Evolutionary conservation across 92 coral and sea anemone genomes (phyloP).

Genomic region (Chrysogorgia sp.): DNA sequence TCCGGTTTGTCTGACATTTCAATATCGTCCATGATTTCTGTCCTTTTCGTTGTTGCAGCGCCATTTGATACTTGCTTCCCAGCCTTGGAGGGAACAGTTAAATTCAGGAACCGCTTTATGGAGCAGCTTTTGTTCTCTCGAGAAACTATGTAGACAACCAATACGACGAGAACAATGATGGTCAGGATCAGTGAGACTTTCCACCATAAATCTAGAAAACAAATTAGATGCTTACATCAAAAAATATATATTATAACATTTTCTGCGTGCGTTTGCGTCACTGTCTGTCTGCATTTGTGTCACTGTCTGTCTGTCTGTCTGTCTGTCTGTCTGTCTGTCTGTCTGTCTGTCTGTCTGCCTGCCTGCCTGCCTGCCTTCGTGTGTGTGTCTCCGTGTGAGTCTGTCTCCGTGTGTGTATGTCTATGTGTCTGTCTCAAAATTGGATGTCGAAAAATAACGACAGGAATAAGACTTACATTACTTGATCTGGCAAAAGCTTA

Average conservation of each 20-base stretch:
- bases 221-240: neutral
- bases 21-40: neutral
- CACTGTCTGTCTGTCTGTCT: too few relatives aligned
- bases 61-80: too few relatives aligned
- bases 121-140: constrained; percentile 7
- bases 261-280: neutral
- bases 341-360: too few relatives aligned
- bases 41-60: too few relatives aligned
- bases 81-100: neutral
- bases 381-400: too few relatives aligned
- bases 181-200: neutral
- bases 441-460: too few relatives aligned
- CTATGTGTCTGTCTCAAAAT: too few relatives aligned
- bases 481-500: too few relatives aligned
- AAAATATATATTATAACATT: neutral
- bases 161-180: neutral
- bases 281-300: neutral
- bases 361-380: too few relatives aligned
- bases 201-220: constrained; percentile 21
- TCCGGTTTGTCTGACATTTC: neutral
- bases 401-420: too few relatives aligned
- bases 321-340: too few relatives aligned
- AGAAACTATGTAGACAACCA: constrained; percentile 1
- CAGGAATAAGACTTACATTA: too few relatives aligned
- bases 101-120: neutral